phyloP scores from a whole-genome alignment of 2,888 invertebrate species.

The Eledona agricola region DNA sequence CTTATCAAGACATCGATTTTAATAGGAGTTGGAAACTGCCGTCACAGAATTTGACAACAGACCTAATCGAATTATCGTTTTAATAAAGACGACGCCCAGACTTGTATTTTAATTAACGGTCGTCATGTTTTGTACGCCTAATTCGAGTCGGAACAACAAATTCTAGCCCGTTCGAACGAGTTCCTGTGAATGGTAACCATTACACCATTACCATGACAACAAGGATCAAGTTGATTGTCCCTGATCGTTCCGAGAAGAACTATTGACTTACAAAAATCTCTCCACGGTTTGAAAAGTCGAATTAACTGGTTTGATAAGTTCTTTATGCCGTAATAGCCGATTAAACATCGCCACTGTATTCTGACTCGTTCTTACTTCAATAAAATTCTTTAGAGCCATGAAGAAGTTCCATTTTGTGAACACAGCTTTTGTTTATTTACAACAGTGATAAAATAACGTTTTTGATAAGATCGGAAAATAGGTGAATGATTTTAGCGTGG shows the following conservation, averaged over 20 bases:
- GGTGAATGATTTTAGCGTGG: no score
- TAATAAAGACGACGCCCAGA: conserved; percentile 13
- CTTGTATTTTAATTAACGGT: conserved; percentile 19
- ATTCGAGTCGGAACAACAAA: conserved; percentile 1
- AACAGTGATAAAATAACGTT: no score
- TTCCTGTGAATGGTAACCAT: no score
- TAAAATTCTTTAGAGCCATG: no score
- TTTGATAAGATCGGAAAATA: no score
- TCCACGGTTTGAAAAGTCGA: conserved; percentile 15
- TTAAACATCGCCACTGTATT: conserved; percentile 19
- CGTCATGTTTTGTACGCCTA: no score
- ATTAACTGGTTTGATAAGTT: conserved; percentile 23
- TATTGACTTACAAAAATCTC: conserved; percentile 3
- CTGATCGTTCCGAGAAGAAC: conserved; percentile 22
- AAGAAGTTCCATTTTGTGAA: no score
- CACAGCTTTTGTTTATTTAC: no score
- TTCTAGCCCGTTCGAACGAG: background rate
- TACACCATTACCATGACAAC: conserved; percentile 12
- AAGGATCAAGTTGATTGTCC: conserved; percentile 26
- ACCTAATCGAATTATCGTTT: conserved; percentile 32
- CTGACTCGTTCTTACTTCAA: conserved; percentile 8
- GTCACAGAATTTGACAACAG: conserved; percentile 16
- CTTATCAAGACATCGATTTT: conserved; percentile 26
- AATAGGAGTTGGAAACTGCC: conserved; percentile 27
- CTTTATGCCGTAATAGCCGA: conserved; percentile 22